Evolutionary conservation across 1,140 invertebrate species (phyloP).

Genomic region (Euglossa dilemma): DNA sequence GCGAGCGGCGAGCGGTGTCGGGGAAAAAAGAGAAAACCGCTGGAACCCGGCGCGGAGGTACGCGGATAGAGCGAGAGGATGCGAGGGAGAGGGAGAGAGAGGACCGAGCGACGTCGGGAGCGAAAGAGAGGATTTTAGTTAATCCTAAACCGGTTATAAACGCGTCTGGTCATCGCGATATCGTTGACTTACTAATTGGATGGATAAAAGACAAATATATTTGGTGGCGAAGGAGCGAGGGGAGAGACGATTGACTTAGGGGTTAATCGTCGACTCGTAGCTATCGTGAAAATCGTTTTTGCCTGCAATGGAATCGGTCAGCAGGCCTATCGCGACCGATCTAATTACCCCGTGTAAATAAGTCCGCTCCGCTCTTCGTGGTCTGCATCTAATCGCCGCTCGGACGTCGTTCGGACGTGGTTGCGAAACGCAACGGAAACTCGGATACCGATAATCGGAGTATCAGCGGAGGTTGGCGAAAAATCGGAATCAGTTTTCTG

Average conservation of each 20-base stretch:
- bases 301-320: not conserved
- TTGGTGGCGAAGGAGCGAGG: conserved; percentile 12
- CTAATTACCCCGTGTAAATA: conserved; percentile 33
- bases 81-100: not conserved
- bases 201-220: conserved; percentile 71
- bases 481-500: no score
- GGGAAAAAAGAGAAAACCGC: not conserved
- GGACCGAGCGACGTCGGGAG: not conserved
- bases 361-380: not conserved
- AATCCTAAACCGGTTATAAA: conserved; percentile 71
- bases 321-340: not conserved
- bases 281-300: conserved; percentile 32
- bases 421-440: not conserved
- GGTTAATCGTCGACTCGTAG: conserved; percentile 16
- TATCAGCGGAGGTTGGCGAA: no score
- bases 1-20: conserved; percentile 8
- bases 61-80: no score
- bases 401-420: not conserved
- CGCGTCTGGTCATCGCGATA: conserved; percentile 68
- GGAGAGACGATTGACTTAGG: not conserved
- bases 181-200: conserved; percentile 74
- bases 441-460: not conserved
- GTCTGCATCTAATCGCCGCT: not conserved
- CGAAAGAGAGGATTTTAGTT: conserved; percentile 55
- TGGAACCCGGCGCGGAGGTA: not conserved